Evolutionary conservation across 1,140 invertebrate species (phyloP).

Genomic region (Alviniconcha marisindica): DNA sequence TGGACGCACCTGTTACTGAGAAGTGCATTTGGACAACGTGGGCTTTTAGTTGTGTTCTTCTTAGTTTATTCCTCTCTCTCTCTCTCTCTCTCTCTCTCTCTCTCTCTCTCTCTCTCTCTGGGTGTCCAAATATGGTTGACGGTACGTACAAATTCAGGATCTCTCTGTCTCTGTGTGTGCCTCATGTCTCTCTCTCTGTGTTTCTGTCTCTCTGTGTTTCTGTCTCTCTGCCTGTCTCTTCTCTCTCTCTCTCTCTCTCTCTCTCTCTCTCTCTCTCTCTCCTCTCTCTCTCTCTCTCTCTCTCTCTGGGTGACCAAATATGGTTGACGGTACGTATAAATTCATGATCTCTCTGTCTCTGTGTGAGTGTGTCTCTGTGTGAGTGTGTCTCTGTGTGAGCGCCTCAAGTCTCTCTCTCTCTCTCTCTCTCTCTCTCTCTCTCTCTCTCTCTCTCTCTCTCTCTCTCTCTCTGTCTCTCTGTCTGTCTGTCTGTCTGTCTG

Average conservation of each 20-base stretch:
- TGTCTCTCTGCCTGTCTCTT: not conserved
- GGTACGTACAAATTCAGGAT: no score
- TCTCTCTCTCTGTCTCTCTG: constrained; percentile 6
- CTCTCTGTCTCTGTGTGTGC: not conserved
- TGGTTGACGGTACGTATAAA: not conserved
- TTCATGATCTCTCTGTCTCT: not conserved
- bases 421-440: constrained; percentile 13
- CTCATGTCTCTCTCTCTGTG: constrained; percentile 12
- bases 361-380: not conserved
- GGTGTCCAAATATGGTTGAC: no score
- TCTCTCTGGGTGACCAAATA: not conserved
- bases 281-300: not conserved
- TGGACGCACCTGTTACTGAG: no score
- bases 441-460: not conserved
- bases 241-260: not conserved
- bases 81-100: not conserved
- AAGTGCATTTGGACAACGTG: no score
- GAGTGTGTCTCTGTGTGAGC: not conserved
- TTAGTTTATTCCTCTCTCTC: not conserved
- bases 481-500: not conserved
- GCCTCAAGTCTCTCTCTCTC: not conserved
- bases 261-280: not conserved
- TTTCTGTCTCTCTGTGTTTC: not conserved
- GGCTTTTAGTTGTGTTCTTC: not conserved
- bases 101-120: constrained; percentile 9